phyloP scores from a whole-genome alignment of 1,140 invertebrate genomes.

The Drosophila teissieri region DNA sequence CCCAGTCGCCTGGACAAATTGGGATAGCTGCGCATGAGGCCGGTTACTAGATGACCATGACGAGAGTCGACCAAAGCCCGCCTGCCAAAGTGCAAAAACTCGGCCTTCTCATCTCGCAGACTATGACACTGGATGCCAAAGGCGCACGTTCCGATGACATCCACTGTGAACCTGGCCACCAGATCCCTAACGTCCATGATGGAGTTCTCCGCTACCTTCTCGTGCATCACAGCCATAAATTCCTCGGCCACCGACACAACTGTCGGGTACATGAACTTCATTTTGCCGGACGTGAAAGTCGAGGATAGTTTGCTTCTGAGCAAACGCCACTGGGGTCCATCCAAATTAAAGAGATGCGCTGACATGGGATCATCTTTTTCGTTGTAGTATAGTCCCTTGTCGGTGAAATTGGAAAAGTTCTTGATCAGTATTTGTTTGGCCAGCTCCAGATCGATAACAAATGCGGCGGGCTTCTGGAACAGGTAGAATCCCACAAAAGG shows the following conservation, averaged over 20 bases:
- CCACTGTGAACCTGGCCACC: conserved; percentile 73
- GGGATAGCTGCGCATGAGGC: conserved; percentile 25
- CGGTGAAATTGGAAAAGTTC: conserved; percentile 86
- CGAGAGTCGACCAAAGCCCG: conserved; percentile 57
- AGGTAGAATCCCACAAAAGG: conserved; percentile 81
- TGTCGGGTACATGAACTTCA: conserved; percentile 86
- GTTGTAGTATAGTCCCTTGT: conserved; percentile 85
- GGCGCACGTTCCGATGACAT: conserved; percentile 86
- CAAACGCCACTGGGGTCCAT: conserved; percentile 85
- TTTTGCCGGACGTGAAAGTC: conserved; percentile 86
- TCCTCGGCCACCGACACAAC: conserved; percentile 64
- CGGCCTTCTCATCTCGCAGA: conserved; percentile 84
- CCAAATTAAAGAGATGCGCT: conserved; percentile 84
- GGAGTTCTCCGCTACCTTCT: conserved; percentile 11
- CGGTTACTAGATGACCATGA: conserved; percentile 1
- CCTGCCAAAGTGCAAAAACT: conserved; percentile 81
- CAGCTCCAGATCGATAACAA: conserved; percentile 86
- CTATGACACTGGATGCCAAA: conserved; percentile 88
- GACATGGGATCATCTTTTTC: conserved; percentile 85
- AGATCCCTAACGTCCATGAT: conserved; percentile 65
- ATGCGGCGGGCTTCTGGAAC: conserved; percentile 84
- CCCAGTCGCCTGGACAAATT: conserved; percentile 11
- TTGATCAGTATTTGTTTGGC: conserved; percentile 87
- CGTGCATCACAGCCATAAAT: conserved; percentile 46
- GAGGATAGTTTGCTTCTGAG: conserved; percentile 86